Conservation (phyloP, 1,140 invertebrate species). For the Aphelenchoides fujianensis region DNA sequence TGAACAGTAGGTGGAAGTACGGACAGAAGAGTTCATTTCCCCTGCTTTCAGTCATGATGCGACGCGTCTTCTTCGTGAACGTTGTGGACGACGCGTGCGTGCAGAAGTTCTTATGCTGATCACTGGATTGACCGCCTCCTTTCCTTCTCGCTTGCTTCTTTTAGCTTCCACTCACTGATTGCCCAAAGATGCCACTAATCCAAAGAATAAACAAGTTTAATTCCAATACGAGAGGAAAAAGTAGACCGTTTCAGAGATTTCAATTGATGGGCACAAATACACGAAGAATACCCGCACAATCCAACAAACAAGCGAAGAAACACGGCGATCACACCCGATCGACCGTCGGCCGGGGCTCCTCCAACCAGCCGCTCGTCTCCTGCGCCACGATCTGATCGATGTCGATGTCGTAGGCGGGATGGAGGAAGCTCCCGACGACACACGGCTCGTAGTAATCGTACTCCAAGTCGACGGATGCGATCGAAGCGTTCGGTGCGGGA, state of each 20-base stretch:
- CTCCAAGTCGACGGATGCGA: constrained; percentile 16
- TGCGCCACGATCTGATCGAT: constrained; percentile 9
- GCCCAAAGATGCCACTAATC: too few species aligned
- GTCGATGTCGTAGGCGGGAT: constrained; percentile 3
- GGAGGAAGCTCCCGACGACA: neutral
- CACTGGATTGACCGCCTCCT: too few species aligned
- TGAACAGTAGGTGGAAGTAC: neutral
- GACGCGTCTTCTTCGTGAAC: neutral
- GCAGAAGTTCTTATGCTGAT: too few species aligned
- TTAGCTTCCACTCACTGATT: too few species aligned
- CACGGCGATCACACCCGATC: neutral
- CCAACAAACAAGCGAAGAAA: too few species aligned
- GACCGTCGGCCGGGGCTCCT: neutral
- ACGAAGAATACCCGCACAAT: too few species aligned
- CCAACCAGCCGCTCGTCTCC: constrained; percentile 19
- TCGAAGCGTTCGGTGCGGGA: constrained; percentile 13
- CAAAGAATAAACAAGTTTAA: too few species aligned
- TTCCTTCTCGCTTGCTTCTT: too few species aligned
- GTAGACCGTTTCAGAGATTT: too few species aligned
- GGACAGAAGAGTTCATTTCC: neutral
- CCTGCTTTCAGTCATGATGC: neutral
- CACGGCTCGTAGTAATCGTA: constrained; percentile 20
- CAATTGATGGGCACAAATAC: too few species aligned
- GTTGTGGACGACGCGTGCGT: neutral
- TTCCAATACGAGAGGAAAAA: too few species aligned